Base-by-base conservation (phyloP, 2,888 invertebrate species). In the Alviniconcha strummeri region DNA sequence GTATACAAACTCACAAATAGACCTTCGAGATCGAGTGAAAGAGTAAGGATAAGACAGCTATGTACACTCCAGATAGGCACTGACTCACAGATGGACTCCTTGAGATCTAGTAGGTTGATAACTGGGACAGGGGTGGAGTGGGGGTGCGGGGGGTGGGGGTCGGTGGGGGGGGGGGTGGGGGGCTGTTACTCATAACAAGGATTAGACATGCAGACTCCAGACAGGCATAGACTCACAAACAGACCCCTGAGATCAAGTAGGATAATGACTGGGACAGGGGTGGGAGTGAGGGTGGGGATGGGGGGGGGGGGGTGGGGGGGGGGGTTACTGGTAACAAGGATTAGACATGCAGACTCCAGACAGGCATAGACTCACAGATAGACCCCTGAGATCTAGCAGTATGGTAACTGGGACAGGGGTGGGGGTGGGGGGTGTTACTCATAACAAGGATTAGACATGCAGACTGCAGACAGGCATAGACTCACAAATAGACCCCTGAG, bases 291-390 rank as follows among this genome's bases (percentile, higher is more conserved):
- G 56, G 56, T 15, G 56, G 57, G 17, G 36, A 75, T 17, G 19
- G 9, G 54, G 71, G 55, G 60, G n/a, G 60, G 71, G 71, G 55
- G n/a, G 60, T 57, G 71, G 55, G 81, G 54, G 57, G 72, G 54
- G 67, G 36, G 55, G 80, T 36, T 36, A 36, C 36, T 36, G 1
- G 36, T 36, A 36, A 36, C 36, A 36, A 36, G 36, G 36, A 36
- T 36, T 36, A 36, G 36, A 36, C 36, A 36, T 36, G 36, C 36
- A 36, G 36, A 36, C 36, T 36, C 36, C 36, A 79, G 56, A 72
- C 72, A 72, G 75, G 55, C 13, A 54, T 7, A 75, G 69, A 56
- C 71, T 36, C 52, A 82, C 19, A 84, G 69, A 83, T 36, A 76
- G 69, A 60, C 19, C 15, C 54, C 72, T 36, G 72, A 56, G 60